These are phyloP conservation scores for Cetonia aurata DNA, from an alignment of 2,888 invertebrate genomes.

Conservation along the genomic window DNA sequence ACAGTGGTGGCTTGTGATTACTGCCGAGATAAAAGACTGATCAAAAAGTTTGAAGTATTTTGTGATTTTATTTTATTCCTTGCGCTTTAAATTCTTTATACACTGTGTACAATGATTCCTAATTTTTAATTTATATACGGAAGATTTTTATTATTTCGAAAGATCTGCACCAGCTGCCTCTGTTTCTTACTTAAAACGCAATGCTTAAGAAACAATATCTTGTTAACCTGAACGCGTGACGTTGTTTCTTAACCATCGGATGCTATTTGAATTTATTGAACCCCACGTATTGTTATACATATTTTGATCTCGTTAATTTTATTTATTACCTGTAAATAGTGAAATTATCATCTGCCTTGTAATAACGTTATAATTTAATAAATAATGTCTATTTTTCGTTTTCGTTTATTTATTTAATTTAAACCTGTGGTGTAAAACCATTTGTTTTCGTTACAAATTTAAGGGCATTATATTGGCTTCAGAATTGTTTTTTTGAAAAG, in stretches of 20 bases:
- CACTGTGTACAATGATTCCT: neutral
- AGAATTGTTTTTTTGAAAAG: slow-evolving; percentile 3
- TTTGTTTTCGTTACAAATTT: neutral
- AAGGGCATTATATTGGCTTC: neutral
- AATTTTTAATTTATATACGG: neutral
- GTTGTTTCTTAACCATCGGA: neutral
- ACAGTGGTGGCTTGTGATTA: slow-evolving; percentile 33
- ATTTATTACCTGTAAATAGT: slow-evolving; percentile 35
- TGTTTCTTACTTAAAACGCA: neutral
- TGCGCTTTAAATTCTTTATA: neutral
- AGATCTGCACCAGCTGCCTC: slow-evolving; percentile 22
- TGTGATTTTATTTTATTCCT: too few species aligned
- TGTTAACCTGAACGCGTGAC: too few species aligned
- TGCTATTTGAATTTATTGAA: slow-evolving; percentile 40
- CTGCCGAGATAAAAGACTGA: slow-evolving; percentile 22
- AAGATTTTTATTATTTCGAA: slow-evolving; percentile 2
- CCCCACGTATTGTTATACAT: slow-evolving; percentile 28
- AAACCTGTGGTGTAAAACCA: neutral
- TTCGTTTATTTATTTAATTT: slow-evolving; percentile 20
- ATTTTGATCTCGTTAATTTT: slow-evolving; percentile 25
- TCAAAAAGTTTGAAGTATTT: too few species aligned
- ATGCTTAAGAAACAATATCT: too few species aligned
- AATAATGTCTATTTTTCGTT: slow-evolving; percentile 36
- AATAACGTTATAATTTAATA: slow-evolving; percentile 22
- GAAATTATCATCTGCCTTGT: slow-evolving; percentile 33